Percentiles rank a stretch among this genome's conserved stretches.
Conservation (phyloP, 2,888 invertebrate species). For the Salticus scenicus region DNA sequence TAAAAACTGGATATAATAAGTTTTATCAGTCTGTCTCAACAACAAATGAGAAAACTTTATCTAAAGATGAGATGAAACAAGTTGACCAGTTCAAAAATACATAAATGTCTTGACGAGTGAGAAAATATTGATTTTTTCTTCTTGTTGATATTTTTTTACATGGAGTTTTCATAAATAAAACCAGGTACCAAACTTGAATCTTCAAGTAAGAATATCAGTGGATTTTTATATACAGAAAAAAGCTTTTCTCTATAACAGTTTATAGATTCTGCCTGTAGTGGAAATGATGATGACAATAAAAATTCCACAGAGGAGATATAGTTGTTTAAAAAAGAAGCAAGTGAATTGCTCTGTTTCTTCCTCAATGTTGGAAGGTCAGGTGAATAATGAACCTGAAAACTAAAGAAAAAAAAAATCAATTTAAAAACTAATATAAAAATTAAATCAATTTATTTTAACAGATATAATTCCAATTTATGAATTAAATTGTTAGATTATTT, state of each 20-base stretch:
- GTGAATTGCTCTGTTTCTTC: background rate
- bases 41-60: too few species aligned
- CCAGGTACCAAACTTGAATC: background rate
- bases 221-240: background rate
- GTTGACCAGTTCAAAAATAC: background rate
- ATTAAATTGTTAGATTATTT: too few species aligned
- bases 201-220: background rate
- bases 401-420: background rate
- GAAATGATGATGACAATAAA: conserved; percentile 1
- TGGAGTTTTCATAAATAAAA: background rate
- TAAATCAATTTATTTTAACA: too few species aligned
- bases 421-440: too few species aligned
- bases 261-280: background rate
- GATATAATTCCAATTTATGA: too few species aligned
- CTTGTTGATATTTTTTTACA: background rate
- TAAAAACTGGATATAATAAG: background rate
- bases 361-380: background rate
- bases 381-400: background rate
- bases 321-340: background rate
- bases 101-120: background rate
- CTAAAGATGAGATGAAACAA: conserved; percentile 1
- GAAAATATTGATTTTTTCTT: conserved; percentile 2
- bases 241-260: background rate
- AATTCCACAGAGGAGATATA: background rate
- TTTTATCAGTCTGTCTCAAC: too few species aligned